Percentiles rank a stretch among this genome's conserved stretches.
These are phyloP conservation scores for Pyrochroa serraticornis DNA, from an alignment of 2,888 invertebrate genomes.

Conservation along the genomic window DNA sequence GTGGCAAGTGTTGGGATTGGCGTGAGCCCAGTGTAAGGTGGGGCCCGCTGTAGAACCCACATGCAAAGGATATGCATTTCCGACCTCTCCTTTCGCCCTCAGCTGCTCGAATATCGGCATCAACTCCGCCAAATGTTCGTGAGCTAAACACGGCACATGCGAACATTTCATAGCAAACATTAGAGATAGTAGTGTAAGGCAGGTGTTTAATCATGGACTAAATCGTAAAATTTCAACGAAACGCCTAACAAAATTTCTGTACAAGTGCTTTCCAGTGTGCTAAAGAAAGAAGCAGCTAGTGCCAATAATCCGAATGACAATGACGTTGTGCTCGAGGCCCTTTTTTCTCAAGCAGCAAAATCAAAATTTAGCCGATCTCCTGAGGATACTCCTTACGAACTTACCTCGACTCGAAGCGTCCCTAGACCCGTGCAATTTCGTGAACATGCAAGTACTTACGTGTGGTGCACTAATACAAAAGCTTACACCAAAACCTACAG, in stretches of 20 bases:
- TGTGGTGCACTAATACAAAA: conserved; percentile 9
- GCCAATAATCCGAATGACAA: conserved; percentile 3
- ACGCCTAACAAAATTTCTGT: too few species aligned
- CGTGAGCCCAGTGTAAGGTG: conserved; percentile 66
- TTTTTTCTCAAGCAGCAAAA: not conserved
- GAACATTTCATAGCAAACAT: conserved; percentile 33
- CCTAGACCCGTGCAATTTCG: not conserved
- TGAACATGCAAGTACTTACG: conserved; percentile 10
- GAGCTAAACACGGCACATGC: conserved; percentile 65
- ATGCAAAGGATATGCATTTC: conserved; percentile 89
- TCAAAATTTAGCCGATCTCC: conserved; percentile 6
- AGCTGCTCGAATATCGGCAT: conserved; percentile 95
- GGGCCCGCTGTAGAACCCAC: conserved; percentile 75
- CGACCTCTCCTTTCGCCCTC: conserved; percentile 88
- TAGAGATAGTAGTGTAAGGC: conserved; percentile 14
- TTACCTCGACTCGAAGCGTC: not conserved
- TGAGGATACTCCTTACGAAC: conserved; percentile 13
- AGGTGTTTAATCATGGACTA: conserved; percentile 1
- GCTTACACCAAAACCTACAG: conserved; percentile 9
- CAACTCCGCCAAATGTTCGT: conserved; percentile 94
- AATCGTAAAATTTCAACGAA: not conserved
- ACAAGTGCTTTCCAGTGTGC: conserved; percentile 5
- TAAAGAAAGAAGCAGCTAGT: conserved; percentile 16
- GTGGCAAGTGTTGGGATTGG: conserved; percentile 67
- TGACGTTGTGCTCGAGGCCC: conserved; percentile 7